These are phyloP conservation scores for Emydura subglobosa DNA, from an alignment of 2,113 vertebrate species.

Conservation along the genomic window DNA sequence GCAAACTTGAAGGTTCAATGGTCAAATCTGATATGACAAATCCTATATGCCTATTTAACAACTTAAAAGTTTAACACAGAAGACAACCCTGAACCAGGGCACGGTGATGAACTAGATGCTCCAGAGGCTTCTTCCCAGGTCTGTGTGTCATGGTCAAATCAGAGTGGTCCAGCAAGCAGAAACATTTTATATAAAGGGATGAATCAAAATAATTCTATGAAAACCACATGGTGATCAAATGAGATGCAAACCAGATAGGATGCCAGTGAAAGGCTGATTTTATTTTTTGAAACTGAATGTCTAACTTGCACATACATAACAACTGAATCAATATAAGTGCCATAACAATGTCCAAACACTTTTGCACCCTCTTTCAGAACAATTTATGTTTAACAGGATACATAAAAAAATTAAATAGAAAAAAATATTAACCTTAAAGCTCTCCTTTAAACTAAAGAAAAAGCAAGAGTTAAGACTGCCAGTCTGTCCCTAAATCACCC, in stretches of 20 bases:
- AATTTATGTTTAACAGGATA: neutral
- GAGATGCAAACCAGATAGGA: neutral
- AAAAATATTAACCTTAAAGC: neutral
- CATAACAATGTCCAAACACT: neutral
- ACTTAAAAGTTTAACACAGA: neutral
- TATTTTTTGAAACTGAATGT: slow-evolving; percentile 41
- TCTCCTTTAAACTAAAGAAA: neutral
- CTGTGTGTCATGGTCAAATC: fast-evolving
- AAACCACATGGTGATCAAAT: slow-evolving; percentile 30
- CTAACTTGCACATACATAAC: neutral
- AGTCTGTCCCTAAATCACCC: neutral
- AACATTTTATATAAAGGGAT: fast-evolving
- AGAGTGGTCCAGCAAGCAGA: neutral
- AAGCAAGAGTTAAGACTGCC: neutral
- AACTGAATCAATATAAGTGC: neutral
- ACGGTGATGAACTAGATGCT: fast-evolving
- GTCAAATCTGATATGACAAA: neutral
- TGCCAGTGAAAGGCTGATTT: neutral
- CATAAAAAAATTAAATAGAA: neutral
- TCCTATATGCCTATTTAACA: fast-evolving
- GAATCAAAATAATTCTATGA: neutral
- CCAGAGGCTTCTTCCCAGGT: neutral
- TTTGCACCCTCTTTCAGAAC: neutral
- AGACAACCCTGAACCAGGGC: fast-evolving
- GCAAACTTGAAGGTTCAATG: fast-evolving